Base-by-base conservation (phyloP, 2,888 invertebrate genomes). In the Caenorhabditis angaria region DNA sequence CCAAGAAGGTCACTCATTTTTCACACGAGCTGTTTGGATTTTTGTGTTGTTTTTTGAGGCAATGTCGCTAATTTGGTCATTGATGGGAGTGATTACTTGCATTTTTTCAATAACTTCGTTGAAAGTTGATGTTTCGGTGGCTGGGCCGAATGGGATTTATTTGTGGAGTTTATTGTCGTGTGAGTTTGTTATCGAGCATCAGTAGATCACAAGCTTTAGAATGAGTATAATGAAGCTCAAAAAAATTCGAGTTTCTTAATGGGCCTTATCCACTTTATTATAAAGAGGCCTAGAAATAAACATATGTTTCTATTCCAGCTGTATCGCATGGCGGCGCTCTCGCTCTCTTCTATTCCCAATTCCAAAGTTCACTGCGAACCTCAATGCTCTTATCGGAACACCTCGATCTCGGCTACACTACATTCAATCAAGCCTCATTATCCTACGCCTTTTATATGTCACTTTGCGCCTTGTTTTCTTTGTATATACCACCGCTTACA, bases 141-240 rank as follows among this genome's bases (percentile, higher is more conserved):
- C 76, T n/a, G 83, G 83, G 3, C 75, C 83, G 20, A 65, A 71
- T 65, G 83, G 82, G 18, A 73, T 83, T 48, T 78, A 78, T 64
- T 32, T 83, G 25, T 83, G 83, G 83, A 71, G 79, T 48, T 51
- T 72, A 47, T 67, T 82, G 24, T 67, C 78, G 3, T 66, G 82
- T 82, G 35, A 65, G 67, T 78, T 32, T 1, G 4, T 3, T n/a
- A n/a, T n/a, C n/a, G n/a, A n/a, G n/a, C n/a, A n/a, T n/a, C n/a
- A n/a, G n/a, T n/a, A n/a, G n/a, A n/a, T n/a, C n/a, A n/a, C n/a
- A n/a, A n/a, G n/a, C n/a, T n/a, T n/a, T n/a, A n/a, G n/a, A n/a
- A n/a, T n/a, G n/a, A n/a, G n/a, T n/a, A n/a, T n/a, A n/a, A n/a
- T n/a, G n/a, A n/a, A n/a, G n/a, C n/a, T n/a, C n/a, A n/a, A n/a